Evolutionary conservation across 2,113 vertebrate genomes (phyloP).

Genomic region (Oxyura jamaicensis): DNA sequence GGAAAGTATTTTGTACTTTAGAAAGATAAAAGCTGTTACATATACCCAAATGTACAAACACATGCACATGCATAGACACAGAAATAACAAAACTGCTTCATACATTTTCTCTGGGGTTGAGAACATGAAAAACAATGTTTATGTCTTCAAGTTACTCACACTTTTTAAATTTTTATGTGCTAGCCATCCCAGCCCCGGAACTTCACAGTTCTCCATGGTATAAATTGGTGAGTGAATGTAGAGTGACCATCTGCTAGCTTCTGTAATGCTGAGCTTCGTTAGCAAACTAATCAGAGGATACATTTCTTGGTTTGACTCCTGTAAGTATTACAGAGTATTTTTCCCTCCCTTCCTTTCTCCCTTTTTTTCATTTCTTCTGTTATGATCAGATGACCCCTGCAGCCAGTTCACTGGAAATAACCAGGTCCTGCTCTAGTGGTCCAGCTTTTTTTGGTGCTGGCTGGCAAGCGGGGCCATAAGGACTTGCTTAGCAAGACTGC

Average conservation of each 20-base stretch:
- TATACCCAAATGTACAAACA: background rate
- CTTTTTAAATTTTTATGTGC: background rate
- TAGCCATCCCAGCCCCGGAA: background rate
- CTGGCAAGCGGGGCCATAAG: background rate
- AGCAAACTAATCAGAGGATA: constrained; percentile 16
- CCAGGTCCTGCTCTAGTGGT: background rate
- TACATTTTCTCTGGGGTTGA: background rate
- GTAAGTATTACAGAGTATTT: background rate
- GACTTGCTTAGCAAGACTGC: background rate
- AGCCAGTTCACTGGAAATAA: background rate
- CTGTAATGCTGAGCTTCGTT: constrained; percentile 12
- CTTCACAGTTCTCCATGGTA: background rate
- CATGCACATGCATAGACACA: background rate
- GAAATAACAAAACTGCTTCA: background rate
- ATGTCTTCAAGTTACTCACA: background rate
- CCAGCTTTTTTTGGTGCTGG: background rate
- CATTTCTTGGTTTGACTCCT: constrained; percentile 37
- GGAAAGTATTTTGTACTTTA: background rate
- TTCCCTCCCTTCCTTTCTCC: background rate
- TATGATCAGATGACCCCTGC: background rate
- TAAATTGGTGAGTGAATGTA: background rate
- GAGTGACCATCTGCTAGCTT: constrained; percentile 6
- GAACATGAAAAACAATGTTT: background rate
- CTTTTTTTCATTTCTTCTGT: background rate
- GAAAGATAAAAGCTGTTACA: background rate